These are phyloP conservation scores for Cochlearius cochlearius DNA, from an alignment of 2,113 vertebrate genomes.

Conservation along the genomic window DNA sequence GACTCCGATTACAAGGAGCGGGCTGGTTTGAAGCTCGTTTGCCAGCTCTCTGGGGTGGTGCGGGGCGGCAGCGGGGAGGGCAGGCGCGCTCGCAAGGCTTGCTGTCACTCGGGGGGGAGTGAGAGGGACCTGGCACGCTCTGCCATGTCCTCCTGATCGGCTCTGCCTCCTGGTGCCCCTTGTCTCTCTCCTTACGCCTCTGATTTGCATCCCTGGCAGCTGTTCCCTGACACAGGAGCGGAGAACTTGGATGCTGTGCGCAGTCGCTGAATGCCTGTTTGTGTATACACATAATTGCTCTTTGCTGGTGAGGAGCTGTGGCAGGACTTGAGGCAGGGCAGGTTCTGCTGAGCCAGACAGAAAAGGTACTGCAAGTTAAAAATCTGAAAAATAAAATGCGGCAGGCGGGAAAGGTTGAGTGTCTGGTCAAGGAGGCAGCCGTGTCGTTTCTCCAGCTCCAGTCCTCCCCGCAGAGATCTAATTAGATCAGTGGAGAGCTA, in stretches of 20 bases:
- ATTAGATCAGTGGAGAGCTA: slow-evolving; percentile 16
- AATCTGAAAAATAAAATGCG: not conserved
- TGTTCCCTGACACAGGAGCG: not conserved
- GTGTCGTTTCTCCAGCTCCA: not conserved
- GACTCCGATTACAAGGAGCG: slow-evolving; percentile 51
- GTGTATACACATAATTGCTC: not conserved
- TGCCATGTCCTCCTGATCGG: not conserved
- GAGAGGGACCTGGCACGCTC: not conserved
- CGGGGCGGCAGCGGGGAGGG: not conserved
- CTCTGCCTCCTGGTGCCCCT: not conserved
- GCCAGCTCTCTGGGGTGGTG: slow-evolving; percentile 51
- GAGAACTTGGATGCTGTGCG: not conserved
- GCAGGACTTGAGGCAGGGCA: not conserved
- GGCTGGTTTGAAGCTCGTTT: slow-evolving; percentile 53
- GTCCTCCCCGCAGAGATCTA: not conserved
- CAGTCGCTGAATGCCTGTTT: not conserved
- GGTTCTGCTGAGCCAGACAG: not conserved
- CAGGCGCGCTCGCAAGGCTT: not conserved
- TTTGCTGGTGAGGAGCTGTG: not conserved
- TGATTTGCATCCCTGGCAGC: not conserved
- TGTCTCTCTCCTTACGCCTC: not conserved
- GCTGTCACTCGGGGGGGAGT: not conserved
- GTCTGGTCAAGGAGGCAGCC: not conserved
- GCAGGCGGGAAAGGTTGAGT: not conserved
- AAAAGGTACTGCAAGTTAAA: not conserved